phyloP scores from a whole-genome alignment of 2,797 vertebrate species.

The Clarias laeviceps region DNA sequence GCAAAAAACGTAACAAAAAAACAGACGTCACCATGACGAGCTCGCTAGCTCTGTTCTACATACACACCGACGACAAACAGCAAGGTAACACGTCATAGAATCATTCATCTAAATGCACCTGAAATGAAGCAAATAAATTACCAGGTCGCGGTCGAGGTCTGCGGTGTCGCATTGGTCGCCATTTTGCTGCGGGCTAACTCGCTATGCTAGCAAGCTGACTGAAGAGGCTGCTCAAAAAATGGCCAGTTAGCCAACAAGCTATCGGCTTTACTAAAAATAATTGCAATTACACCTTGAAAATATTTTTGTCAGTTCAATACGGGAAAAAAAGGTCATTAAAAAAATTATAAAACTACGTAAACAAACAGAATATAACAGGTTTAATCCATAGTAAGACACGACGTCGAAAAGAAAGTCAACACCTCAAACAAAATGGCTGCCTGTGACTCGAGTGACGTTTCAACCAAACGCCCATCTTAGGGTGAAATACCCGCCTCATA shows the following conservation, averaged over 20 bases:
- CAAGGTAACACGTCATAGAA: not conserved
- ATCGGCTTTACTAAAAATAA: not conserved
- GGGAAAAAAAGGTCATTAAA: not conserved
- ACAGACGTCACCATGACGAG: too few species aligned
- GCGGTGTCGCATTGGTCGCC: slow-evolving; percentile 78
- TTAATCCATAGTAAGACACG: not conserved
- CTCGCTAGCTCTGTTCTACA: too few species aligned
- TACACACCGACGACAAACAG: too few species aligned
- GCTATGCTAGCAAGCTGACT: slow-evolving; percentile 41
- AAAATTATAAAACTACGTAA: not conserved
- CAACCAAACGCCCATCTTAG: not conserved
- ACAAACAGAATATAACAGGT: not conserved
- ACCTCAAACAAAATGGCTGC: slow-evolving; percentile 54
- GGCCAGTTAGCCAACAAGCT: not conserved
- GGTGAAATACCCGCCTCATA: not conserved
- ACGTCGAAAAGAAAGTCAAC: slow-evolving; percentile 28
- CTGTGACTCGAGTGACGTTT: not conserved
- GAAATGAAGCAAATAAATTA: slow-evolving; percentile 56
- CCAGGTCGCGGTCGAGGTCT: slow-evolving; percentile 70
- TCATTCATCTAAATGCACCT: not conserved
- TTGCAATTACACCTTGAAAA: not conserved
- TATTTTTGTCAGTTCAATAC: not conserved
- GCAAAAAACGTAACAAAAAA: too few species aligned
- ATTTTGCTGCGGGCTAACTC: slow-evolving; percentile 70
- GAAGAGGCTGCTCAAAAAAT: not conserved